Conservation (phyloP, 2,113 vertebrate species). For the Gambusia holbrooki region DNA sequence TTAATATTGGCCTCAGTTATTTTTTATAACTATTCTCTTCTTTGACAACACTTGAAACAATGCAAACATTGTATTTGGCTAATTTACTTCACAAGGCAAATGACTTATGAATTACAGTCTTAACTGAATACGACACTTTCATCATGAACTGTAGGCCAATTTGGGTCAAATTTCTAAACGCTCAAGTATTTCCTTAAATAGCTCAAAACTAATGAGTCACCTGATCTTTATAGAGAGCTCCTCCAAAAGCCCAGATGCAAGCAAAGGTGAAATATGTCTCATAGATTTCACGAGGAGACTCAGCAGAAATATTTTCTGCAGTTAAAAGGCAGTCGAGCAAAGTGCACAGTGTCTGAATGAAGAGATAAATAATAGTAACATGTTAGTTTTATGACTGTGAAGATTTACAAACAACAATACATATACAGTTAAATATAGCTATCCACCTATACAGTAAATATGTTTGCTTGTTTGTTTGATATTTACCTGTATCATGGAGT, state of each 20-base stretch:
- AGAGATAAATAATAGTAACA: conserved; percentile 8
- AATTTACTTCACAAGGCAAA: too few species aligned
- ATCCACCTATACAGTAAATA: too few species aligned
- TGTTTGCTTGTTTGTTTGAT: conserved; percentile 9
- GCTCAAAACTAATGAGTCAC: conserved; percentile 29
- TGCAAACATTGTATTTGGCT: too few species aligned
- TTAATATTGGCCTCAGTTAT: too few species aligned
- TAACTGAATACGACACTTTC: not conserved
- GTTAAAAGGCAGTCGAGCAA: conserved; percentile 83
- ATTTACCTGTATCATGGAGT: conserved; percentile 77
- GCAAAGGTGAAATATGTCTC: conserved; percentile 85
- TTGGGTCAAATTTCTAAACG: not conserved
- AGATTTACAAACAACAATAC: not conserved
- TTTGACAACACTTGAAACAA: too few species aligned
- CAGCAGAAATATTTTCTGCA: conserved; percentile 81
- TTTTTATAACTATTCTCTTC: too few species aligned
- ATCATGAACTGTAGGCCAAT: not conserved
- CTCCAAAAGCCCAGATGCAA: conserved; percentile 84
- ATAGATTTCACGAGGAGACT: conserved; percentile 81
- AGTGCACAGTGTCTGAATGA: conserved; percentile 78
- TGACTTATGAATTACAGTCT: too few species aligned
- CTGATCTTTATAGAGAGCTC: conserved; percentile 83
- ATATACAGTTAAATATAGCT: not conserved
- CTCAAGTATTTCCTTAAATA: not conserved
- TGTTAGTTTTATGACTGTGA: conserved; percentile 7